Conservation (phyloP, 2,113 vertebrate genomes). For the Desmodus rotundus region DNA sequence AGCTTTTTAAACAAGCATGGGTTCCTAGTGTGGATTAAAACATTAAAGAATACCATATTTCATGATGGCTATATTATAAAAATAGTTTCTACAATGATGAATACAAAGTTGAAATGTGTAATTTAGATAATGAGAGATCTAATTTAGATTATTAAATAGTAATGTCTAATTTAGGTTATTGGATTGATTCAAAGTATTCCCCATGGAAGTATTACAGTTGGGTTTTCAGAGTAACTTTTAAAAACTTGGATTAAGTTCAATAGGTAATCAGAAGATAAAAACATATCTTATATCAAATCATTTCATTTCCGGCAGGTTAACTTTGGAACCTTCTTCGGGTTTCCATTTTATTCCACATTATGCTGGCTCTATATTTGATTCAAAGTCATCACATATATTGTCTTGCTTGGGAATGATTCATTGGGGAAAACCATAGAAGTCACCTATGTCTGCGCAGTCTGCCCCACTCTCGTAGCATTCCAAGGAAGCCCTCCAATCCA, state of each 20-base stretch:
- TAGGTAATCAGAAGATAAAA: slow-evolving; percentile 13
- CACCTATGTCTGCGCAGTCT: background rate
- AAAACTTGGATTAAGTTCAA: slow-evolving; percentile 5
- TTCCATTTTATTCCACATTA: background rate
- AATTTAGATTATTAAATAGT: slow-evolving; percentile 53
- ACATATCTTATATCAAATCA: background rate
- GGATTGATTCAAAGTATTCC: background rate
- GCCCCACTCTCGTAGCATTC: accelerated
- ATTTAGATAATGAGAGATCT: slow-evolving; percentile 35
- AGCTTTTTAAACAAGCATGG: background rate
- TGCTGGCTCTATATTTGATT: background rate
- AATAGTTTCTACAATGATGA: slow-evolving; percentile 7
- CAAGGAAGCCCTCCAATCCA: background rate
- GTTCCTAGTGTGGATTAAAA: background rate
- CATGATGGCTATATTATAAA: background rate
- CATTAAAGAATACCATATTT: background rate
- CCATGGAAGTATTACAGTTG: background rate
- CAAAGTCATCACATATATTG: background rate
- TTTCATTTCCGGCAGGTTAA: background rate
- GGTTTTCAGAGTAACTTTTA: background rate
- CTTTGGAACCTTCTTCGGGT: background rate
- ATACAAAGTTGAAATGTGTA: slow-evolving; percentile 16
- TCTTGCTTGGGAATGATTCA: slow-evolving; percentile 34
- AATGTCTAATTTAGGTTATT: slow-evolving; percentile 37
- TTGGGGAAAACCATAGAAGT: background rate